These are phyloP conservation scores for Acleris literana DNA, from an alignment of 2,888 invertebrate genomes.

Conservation along the genomic window DNA sequence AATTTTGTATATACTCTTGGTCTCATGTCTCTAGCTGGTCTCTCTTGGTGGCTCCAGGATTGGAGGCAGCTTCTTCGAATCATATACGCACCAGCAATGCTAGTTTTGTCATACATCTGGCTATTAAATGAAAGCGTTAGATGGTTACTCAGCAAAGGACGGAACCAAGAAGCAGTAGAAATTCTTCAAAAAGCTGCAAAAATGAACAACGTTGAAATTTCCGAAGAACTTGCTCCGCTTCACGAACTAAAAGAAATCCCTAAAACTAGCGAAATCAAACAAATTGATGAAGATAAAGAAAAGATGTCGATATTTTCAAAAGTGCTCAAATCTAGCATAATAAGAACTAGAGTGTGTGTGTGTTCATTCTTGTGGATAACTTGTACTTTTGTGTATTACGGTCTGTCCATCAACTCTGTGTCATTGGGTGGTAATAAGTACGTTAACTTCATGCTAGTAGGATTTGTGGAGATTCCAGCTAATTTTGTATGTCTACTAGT, in stretches of 20 bases:
- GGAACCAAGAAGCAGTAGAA: constrained; percentile 84
- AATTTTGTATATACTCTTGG: constrained; percentile 89
- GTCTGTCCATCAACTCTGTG: constrained; percentile 90
- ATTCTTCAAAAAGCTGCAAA: constrained; percentile 86
- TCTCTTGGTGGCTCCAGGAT: constrained; percentile 87
- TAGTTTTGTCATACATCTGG: constrained; percentile 87
- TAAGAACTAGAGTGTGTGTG: constrained; percentile 82
- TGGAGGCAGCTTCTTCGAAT: constrained; percentile 88
- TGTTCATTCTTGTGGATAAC: constrained; percentile 91
- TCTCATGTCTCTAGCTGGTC: constrained; percentile 85
- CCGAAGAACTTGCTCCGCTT: constrained; percentile 70
- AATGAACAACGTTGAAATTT: constrained; percentile 82
- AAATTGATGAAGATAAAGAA: constrained; percentile 41
- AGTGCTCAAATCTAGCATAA: constrained; percentile 81
- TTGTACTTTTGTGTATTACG: constrained; percentile 91
- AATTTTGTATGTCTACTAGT: constrained; percentile 85
- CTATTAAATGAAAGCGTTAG: constrained; percentile 89
- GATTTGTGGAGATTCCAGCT: constrained; percentile 88
- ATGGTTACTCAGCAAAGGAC: constrained; percentile 89
- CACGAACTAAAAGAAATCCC: constrained; percentile 52
- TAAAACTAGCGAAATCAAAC: constrained; percentile 40
- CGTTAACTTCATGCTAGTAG: constrained; percentile 88
- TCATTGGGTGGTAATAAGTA: constrained; percentile 90
- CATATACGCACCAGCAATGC: constrained; percentile 87
- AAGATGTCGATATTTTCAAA: constrained; percentile 58